Evolutionary conservation across 2,888 invertebrate species (phyloP), one percentile per base, ranked within the genome.

Genomic region (Muschampia plurimacula): DNA sequence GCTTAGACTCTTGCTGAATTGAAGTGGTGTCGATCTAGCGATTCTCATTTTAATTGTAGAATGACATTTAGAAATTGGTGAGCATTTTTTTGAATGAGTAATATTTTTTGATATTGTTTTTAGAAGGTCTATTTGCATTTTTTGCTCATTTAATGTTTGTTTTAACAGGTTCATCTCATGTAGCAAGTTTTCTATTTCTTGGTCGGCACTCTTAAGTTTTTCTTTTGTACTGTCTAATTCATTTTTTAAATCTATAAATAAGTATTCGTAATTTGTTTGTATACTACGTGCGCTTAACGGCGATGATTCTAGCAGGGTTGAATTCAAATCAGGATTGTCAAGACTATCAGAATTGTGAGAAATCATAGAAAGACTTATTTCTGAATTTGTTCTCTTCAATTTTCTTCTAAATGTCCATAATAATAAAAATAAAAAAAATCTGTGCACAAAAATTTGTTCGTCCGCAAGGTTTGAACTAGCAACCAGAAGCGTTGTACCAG

Each of bases 111-210:
- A n/a, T 49, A 49, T 10, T 10, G 49, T 15, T n/a, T 49, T 49
- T 1, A 49, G 15, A 8, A 49, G 15, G 9, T 49, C 49, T 10
- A 49, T 49, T 49, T 49, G 49, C 49, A 49, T 49, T 49, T 49
- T 49, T 49, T 49, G 49, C 49, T 49, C 49, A 49, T 49, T 49
- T 49, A 49, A 10, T n/a, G 49, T 49, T n/a, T 49, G n/a, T 49
- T 49, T 49, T n/a, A 49, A 49, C 6, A 3, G 49, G 49, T 49
- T 49, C n/a, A 49, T 49, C 49, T 49, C n/a, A 49, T 10, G 6
- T 7, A 49, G 0, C n/a, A 49, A n/a, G 3, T 49, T 49, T 49
- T n/a, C 49, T 49, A 49, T 49, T 49, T 49, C 49, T 49, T 49
- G 49, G 49, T 49, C 49, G 4, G 49, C 49, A 7, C 49, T 49